Evolutionary conservation across 2,113 vertebrate species (phyloP).

Genomic region (Scomber japonicus): DNA sequence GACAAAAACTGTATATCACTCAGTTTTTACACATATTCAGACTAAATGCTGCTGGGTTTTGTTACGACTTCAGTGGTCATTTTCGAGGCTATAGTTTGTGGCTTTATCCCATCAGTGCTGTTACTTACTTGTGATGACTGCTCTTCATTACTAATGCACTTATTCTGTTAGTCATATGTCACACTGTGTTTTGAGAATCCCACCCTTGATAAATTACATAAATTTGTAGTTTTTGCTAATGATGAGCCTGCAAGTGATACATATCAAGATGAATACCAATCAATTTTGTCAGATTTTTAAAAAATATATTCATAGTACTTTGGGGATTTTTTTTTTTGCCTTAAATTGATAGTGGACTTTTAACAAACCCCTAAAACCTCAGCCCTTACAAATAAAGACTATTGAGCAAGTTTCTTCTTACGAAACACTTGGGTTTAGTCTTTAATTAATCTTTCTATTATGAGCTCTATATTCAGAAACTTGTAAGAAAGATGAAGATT

Average conservation of each 20-base stretch:
- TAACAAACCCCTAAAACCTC: too few species aligned
- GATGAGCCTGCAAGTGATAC: background rate
- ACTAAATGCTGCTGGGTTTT: background rate
- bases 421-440: too few species aligned
- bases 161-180: background rate
- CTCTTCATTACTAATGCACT: background rate
- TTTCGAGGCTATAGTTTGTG: background rate
- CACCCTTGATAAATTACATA: background rate
- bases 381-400: too few species aligned
- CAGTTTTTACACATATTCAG: background rate
- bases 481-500: too few species aligned
- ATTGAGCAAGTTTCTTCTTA: too few species aligned
- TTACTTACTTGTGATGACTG: background rate
- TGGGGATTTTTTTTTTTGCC: too few species aligned
- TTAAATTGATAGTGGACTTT: too few species aligned
- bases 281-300: too few species aligned
- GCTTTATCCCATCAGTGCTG: background rate
- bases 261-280: too few species aligned
- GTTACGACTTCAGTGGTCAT: background rate
- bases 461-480: too few species aligned
- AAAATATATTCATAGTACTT: too few species aligned
- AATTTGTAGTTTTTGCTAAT: background rate
- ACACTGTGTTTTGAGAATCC: background rate
- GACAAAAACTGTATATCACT: constrained; percentile 10
- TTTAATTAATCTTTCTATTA: too few species aligned